phyloP scores from a whole-genome alignment of 2,797 vertebrate genomes.

The Pangasius mekongensis region DNA sequence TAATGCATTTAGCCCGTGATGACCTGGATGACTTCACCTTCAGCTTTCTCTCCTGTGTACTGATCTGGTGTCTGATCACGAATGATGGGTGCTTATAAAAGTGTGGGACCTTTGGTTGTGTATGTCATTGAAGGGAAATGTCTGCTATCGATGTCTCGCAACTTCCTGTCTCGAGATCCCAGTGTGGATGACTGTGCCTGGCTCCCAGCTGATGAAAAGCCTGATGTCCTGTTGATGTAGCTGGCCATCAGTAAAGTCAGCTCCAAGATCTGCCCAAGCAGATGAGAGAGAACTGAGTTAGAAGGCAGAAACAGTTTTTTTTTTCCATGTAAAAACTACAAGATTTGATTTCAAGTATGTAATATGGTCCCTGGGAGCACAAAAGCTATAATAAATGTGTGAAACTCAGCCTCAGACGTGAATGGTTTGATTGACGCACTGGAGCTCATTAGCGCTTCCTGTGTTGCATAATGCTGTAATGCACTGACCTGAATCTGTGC shows the following conservation, averaged over 20 bases:
- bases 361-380: not conserved
- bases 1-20: not conserved
- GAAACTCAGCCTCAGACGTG: not conserved
- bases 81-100: constrained; percentile 77
- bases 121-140: constrained; percentile 81
- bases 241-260: constrained; percentile 90
- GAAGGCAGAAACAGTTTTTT: not conserved
- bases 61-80: constrained; percentile 5
- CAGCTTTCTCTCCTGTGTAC: not conserved
- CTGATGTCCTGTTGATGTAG: constrained; percentile 87
- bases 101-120: constrained; percentile 85
- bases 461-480: constrained; percentile 1
- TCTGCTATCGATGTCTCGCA: constrained; percentile 79
- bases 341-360: not conserved
- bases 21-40: not conserved
- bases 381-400: not conserved
- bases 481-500: constrained; percentile 44
- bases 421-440: constrained; percentile 7
- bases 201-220: constrained; percentile 60
- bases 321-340: not conserved
- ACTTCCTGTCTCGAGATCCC: constrained; percentile 62
- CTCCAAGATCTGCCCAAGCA: constrained; percentile 84
- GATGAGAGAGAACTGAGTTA: not conserved
- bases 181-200: constrained; percentile 60
- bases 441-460: constrained; percentile 52